phyloP scores from a whole-genome alignment of 1,140 invertebrate species.

The Tigriopus japonicus region DNA sequence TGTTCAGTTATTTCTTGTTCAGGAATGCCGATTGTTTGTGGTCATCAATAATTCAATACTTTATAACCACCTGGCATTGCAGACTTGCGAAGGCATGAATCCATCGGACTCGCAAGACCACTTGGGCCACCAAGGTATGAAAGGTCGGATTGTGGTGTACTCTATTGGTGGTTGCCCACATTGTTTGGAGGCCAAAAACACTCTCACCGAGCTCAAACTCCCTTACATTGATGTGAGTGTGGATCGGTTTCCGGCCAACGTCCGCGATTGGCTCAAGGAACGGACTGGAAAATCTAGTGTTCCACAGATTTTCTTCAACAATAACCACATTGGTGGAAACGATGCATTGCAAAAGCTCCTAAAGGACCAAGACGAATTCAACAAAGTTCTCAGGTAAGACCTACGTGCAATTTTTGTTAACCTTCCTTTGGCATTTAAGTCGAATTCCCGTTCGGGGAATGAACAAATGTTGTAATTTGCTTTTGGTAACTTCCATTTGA shows the following conservation, averaged over 20 bases:
- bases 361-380: not conserved
- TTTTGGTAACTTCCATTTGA: too few relatives aligned
- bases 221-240: conserved; percentile 13
- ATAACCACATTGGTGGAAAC: conserved; percentile 17
- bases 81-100: too few relatives aligned
- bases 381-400: too few relatives aligned
- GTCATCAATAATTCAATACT: too few relatives aligned
- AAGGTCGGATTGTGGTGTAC: conserved; percentile 16
- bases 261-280: conserved; percentile 9
- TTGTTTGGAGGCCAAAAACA: conserved; percentile 16
- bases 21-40: too few relatives aligned
- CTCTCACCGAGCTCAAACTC: conserved; percentile 12
- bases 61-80: too few relatives aligned
- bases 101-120: too few relatives aligned
- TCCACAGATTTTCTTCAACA: conserved; percentile 19
- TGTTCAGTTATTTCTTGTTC: too few relatives aligned
- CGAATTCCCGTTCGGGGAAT: too few relatives aligned
- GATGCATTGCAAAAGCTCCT: conserved; percentile 13
- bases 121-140: not conserved
- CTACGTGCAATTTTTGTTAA: too few relatives aligned
- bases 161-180: conserved; percentile 16
- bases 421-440: too few relatives aligned
- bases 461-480: too few relatives aligned
- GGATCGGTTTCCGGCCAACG: conserved; percentile 12
- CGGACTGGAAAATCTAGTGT: conserved; percentile 17